These are phyloP conservation scores for Cebus imitator DNA, from an alignment of 2,113 vertebrate genomes.

Conservation along the genomic window DNA sequence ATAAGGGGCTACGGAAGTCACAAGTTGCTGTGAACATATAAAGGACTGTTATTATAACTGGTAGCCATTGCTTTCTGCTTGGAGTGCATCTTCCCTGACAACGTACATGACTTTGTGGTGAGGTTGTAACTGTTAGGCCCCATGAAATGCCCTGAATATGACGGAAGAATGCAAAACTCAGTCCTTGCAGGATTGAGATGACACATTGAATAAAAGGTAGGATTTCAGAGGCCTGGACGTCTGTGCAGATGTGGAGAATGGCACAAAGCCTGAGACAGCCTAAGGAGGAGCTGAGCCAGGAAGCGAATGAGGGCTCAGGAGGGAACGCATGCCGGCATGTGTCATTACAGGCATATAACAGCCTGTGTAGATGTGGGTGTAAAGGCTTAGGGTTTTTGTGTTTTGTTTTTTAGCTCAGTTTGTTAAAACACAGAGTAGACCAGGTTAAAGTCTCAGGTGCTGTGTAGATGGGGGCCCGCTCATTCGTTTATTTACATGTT, in stretches of 20 bases:
- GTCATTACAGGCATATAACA: background rate
- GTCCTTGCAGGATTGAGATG: background rate
- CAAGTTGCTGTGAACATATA: background rate
- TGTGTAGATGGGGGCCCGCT: rapidly evolving
- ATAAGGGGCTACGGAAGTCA: background rate
- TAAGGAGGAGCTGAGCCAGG: background rate
- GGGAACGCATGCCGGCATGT: background rate
- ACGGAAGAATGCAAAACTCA: background rate
- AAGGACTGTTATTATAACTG: background rate
- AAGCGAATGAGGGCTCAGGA: background rate
- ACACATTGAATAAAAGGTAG: background rate
- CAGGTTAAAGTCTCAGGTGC: background rate
- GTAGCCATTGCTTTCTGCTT: background rate
- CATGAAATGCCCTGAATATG: background rate
- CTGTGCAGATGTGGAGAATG: background rate
- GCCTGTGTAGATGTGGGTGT: too few species aligned
- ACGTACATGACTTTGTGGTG: background rate
- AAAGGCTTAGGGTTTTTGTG: background rate
- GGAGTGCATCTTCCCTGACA: background rate
- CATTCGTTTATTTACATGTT: background rate
- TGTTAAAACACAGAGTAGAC: background rate
- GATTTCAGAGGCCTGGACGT: background rate
- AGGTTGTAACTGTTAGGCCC: background rate
- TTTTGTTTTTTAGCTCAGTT: background rate
- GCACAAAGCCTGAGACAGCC: background rate